Evolutionary conservation across 2,888 invertebrate species (phyloP).

Genomic region (Cephus pygmeus): DNA sequence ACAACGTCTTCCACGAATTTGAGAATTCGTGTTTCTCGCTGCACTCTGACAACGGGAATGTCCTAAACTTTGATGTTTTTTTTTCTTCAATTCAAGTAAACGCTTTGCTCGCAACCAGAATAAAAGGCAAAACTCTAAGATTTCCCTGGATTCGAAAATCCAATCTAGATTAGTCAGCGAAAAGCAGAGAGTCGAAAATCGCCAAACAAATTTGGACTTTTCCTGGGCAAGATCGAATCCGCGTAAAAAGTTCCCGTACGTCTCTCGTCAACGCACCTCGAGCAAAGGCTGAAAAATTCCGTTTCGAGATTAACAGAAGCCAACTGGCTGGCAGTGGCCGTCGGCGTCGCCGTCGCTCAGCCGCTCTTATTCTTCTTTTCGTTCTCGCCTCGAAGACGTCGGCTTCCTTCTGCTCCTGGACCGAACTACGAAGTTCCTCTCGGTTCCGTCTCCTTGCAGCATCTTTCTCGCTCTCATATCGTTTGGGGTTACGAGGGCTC

Average conservation of each 20-base stretch:
- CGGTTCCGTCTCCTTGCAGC: slow-evolving; percentile 19
- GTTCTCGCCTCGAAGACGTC: background rate
- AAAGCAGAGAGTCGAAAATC: too few species aligned
- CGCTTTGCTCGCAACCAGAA: too few species aligned
- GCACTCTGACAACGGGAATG: too few species aligned
- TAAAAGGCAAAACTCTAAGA: too few species aligned
- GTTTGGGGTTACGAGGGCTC: slow-evolving; percentile 21
- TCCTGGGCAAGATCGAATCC: slow-evolving; percentile 16
- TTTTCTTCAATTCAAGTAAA: too few species aligned
- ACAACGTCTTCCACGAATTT: slow-evolving; percentile 30
- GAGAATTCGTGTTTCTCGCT: too few species aligned
- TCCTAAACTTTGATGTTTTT: too few species aligned
- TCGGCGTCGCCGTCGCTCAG: background rate
- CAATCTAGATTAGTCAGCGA: too few species aligned
- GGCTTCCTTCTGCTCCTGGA: slow-evolving; percentile 4
- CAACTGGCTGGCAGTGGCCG: slow-evolving; percentile 45
- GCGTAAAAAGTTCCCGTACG: slow-evolving; percentile 4
- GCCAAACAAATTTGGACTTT: slow-evolving; percentile 17
- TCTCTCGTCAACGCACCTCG: slow-evolving; percentile 17
- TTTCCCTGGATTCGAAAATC: too few species aligned
- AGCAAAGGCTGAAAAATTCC: slow-evolving; percentile 47
- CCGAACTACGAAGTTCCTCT: slow-evolving; percentile 28
- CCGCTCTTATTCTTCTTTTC: background rate
- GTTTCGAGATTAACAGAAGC: slow-evolving; percentile 48
- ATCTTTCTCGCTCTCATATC: slow-evolving; percentile 3